Percentiles rank a stretch among this genome's conserved stretches.
phyloP scores from a whole-genome alignment of 2,797 vertebrate species.

The Megaceryle alcyon region DNA sequence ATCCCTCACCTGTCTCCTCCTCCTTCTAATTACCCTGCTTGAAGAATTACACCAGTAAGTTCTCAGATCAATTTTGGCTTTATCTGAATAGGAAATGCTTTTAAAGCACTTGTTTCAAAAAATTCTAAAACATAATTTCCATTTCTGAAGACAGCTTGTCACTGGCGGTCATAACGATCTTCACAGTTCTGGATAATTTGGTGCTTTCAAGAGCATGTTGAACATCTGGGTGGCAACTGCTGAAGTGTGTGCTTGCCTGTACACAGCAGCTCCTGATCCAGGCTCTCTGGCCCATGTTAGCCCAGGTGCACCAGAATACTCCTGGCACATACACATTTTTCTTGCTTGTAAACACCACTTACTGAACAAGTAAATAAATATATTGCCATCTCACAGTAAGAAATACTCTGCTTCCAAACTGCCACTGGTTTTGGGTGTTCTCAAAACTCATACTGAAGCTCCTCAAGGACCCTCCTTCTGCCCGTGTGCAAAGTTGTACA shows the following conservation, averaged over 20 bases:
- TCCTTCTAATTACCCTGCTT: background rate
- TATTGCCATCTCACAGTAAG: background rate
- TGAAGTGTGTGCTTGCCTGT: fast-evolving
- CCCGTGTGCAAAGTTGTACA: fast-evolving
- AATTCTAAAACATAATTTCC: background rate
- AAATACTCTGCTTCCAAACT: background rate
- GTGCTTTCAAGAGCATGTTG: background rate
- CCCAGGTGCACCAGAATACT: background rate
- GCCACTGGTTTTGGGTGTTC: background rate
- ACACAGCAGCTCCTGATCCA: background rate
- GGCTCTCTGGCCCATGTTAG: background rate
- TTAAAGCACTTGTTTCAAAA: background rate
- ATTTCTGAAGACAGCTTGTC: background rate
- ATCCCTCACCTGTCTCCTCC: background rate
- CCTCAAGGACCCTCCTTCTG: background rate
- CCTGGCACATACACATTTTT: background rate
- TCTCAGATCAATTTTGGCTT: background rate
- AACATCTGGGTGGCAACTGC: background rate
- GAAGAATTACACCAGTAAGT: background rate
- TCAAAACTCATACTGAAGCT: background rate
- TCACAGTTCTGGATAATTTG: background rate
- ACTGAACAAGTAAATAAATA: background rate
- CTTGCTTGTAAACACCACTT: background rate
- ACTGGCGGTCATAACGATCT: background rate
- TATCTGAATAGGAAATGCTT: background rate